Evolutionary conservation across 2,888 invertebrate species (phyloP).

Genomic region (Lissocephala sabroskyi): DNA sequence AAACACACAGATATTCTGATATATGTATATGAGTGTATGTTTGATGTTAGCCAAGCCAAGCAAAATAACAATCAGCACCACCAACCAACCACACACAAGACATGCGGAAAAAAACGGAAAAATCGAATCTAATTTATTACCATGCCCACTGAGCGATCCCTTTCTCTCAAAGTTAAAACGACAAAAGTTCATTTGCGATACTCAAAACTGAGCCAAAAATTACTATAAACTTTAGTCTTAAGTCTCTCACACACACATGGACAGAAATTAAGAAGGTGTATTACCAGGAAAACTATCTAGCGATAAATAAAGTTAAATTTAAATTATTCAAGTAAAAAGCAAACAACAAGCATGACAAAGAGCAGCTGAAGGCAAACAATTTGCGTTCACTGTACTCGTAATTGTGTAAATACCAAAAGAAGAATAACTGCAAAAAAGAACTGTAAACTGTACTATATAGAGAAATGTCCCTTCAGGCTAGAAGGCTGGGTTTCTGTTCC

Average conservation of each 20-base stretch:
- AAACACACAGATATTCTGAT: too few species aligned
- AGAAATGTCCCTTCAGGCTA: too few species aligned
- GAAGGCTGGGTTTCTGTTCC: too few species aligned
- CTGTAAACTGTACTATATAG: too few species aligned
- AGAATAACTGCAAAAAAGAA: too few species aligned
- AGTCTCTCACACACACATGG: neutral
- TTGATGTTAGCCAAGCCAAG: too few species aligned
- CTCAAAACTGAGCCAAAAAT: conserved; percentile 61
- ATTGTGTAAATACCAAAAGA: neutral
- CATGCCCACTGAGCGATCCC: neutral
- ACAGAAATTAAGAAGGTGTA: too few species aligned
- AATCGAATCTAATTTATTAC: conserved; percentile 44
- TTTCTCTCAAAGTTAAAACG: conserved; percentile 21
- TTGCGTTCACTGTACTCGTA: too few species aligned
- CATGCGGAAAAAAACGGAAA: neutral
- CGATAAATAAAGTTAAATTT: conserved; percentile 8
- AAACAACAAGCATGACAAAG: conserved; percentile 3
- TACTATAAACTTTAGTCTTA: conserved; percentile 22
- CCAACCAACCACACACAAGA: neutral
- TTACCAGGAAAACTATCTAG: neutral
- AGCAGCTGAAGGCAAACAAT: neutral
- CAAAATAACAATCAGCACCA: too few species aligned
- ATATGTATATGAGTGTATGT: too few species aligned
- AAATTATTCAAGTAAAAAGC: conserved; percentile 20
- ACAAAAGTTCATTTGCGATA: conserved; percentile 47